Conservation (phyloP, 2,113 vertebrate genomes). For the Emydocephalus ijimae region DNA sequence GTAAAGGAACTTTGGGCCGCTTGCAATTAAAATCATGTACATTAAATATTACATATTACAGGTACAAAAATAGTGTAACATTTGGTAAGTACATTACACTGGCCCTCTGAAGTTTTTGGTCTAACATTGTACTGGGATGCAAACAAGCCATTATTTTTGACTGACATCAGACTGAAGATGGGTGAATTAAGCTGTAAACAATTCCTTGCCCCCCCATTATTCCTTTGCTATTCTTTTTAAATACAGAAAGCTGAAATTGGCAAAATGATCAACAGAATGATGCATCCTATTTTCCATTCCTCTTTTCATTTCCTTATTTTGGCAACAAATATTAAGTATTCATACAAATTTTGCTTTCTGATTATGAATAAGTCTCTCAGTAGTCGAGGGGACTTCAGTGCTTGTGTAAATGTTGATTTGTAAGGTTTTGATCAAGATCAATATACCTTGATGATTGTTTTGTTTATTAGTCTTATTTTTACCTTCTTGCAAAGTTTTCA, state of each 20-base stretch:
- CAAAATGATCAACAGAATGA: background rate
- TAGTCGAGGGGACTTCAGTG: background rate
- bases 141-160: background rate
- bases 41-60: background rate
- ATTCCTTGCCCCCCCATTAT: background rate
- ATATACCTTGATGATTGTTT: slow-evolving; percentile 33
- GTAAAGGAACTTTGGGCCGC: background rate
- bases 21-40: background rate
- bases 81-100: background rate
- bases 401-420: background rate
- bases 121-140: background rate
- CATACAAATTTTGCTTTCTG: background rate
- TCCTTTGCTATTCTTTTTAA: background rate
- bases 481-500: slow-evolving; percentile 23
- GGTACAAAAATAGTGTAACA: background rate
- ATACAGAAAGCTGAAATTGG: background rate
- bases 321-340: background rate
- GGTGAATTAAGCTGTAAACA: background rate
- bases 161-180: background rate
- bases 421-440: slow-evolving; percentile 10
- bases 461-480: slow-evolving; percentile 49
- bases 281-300: background rate
- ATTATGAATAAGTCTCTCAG: background rate
- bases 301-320: background rate
- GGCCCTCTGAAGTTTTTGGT: background rate